Base-by-base conservation (phyloP, 1,140 invertebrate species). In the Wasmannia auropunctata region DNA sequence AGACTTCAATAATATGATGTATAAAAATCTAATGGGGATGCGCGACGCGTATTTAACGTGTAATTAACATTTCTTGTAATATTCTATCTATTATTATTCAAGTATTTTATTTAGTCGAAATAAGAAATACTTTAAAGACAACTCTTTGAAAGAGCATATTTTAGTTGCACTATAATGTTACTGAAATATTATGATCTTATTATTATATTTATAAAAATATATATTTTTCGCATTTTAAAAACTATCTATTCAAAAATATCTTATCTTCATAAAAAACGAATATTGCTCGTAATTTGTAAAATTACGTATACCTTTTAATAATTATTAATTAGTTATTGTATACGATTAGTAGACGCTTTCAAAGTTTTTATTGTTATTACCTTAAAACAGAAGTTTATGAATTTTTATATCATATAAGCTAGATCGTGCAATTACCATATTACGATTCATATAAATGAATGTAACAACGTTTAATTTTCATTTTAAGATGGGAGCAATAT, bases 401-500 rank as follows among this genome's bases (percentile, higher is more conserved):
- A 34, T 65, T 65, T 14, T 14, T 1, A 5, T 11, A 31, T 11
- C 3, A 11, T 77, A 63, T n/a, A n/a, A n/a, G n/a, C n/a, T n/a
- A 63, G 14, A 40, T 22, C 6, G 1, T 16, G 34, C 1, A 28
- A 58, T 58, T 72, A 34, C 16, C 6, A 37, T 1, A 5, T 2
- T 49, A 16, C 0, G 22, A 4, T 37, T 19, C 40, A 40, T n/a
- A 79, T 69, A 60, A n/a, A 43, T 19, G 16, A n/a, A n/a, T 19
- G 16, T 31, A 34, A 51, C 22, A n/a, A 58, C 19, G 16, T 77
- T 63, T 58, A 28, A 51, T 34, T 43, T 34, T 58, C 7, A 1
- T n/a, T n/a, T n/a, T 1, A 51, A 92, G 91, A 56, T 90, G 86
- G 88, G 76, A 86, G 46, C 91, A 91, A 49, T 87, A 81, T 63